Evolutionary conservation across 1,140 invertebrate genomes (phyloP), one percentile per base, ranked within the genome.

Genomic region (Probaryconus sp.): DNA sequence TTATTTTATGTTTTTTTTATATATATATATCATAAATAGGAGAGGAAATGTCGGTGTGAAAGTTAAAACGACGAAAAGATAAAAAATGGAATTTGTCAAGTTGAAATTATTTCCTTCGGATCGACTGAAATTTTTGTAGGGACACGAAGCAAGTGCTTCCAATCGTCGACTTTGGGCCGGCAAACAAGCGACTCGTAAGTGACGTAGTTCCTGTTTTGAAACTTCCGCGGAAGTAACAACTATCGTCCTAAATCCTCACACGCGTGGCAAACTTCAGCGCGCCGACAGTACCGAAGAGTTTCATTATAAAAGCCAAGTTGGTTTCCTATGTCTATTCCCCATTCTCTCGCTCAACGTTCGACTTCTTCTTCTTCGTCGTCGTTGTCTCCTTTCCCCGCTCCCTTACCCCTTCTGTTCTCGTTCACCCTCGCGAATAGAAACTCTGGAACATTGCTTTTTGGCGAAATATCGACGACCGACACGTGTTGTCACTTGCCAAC

Each of bases 231-330:
- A 65, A 76, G 72, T 73, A 79, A 77, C 80, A 79, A 83, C 81
- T 82, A 80, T 83, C 78, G 77, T 72, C 69, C 74, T 79, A 81
- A 81, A 83, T 84, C 81, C 79, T 82, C 42, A 53, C 81, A 45
- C 76, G 61, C 55, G 71, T 63, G 40, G 48, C 48, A 20, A 78
- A 76, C 58, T 77, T 69, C 38, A 31, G 33, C 45, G 33, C 45
- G 42, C 47, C 45, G 51, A 38, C 43, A 64, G 38, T 58, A 47
- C 20, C 53, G 42, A 67, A 76, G 81, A 82, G 75, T 81, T 81
- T 79, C 76, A 77, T 80, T 81, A 78, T 77, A 79, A 77, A 79
- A 80, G 79, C 80, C 76, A 77, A 80, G 77, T 80, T 81, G 65
- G 47, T 58, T 48, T 64, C 48, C 53, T 55, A 28, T 48, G 43